These are phyloP conservation scores for Erynnis tages DNA, from an alignment of 2,888 invertebrate genomes.

Conservation along the genomic window DNA sequence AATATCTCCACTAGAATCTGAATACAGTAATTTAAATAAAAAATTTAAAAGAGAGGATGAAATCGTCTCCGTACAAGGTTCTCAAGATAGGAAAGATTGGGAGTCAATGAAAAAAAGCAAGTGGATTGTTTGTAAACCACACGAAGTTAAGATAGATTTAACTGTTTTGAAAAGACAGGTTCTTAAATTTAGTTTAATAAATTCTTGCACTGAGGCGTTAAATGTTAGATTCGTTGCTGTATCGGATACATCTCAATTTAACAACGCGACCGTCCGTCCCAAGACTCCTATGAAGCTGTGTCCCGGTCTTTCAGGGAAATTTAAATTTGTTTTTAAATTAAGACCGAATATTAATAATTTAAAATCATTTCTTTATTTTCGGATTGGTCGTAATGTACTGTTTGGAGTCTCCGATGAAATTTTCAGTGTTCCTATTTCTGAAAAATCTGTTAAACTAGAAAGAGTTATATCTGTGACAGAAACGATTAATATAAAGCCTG, in stretches of 20 bases:
- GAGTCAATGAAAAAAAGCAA: constrained; percentile 38
- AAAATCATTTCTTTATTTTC: constrained; percentile 49
- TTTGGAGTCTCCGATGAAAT: constrained; percentile 40
- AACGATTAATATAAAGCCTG: constrained; percentile 49
- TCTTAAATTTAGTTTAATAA: constrained; percentile 52
- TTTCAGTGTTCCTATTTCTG: constrained; percentile 50
- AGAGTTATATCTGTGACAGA: constrained; percentile 44
- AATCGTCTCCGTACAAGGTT: constrained; percentile 26
- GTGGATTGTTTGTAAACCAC: constrained; percentile 45
- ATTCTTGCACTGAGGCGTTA: constrained; percentile 47
- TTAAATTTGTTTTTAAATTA: constrained; percentile 50
- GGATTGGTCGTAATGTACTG: constrained; percentile 45
- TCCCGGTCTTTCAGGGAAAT: constrained; percentile 54
- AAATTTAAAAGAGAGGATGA: constrained; percentile 27
- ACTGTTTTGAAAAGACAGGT: constrained; percentile 44
- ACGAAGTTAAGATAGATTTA: constrained; percentile 43
- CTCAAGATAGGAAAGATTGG: constrained; percentile 39
- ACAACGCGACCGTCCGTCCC: constrained; percentile 46
- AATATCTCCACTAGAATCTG: constrained; percentile 46
- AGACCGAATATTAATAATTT: constrained; percentile 40
- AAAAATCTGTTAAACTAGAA: constrained; percentile 38
- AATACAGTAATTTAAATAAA: constrained; percentile 36
- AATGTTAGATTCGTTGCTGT: constrained; percentile 51
- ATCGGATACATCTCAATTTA: constrained; percentile 48
- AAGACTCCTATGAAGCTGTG: constrained; percentile 47